These are phyloP conservation scores for Papilio aristodemus DNA, from an alignment of 1,140 invertebrate species.

Conservation along the genomic window DNA sequence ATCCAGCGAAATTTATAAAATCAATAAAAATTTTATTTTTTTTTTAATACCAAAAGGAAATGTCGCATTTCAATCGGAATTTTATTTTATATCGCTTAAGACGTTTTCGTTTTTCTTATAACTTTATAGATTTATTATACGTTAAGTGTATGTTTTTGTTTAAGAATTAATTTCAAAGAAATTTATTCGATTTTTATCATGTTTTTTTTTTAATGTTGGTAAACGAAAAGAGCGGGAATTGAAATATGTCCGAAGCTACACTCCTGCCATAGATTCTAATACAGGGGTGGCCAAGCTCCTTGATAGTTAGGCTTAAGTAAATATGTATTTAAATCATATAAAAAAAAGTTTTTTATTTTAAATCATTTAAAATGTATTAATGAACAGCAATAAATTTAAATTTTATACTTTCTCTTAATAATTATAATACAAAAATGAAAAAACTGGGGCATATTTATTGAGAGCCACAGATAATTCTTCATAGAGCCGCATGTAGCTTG, in stretches of 20 bases:
- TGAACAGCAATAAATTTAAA: too few relatives aligned
- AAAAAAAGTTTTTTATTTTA: too few relatives aligned
- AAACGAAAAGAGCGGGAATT: neutral
- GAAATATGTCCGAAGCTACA: neutral
- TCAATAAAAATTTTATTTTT: constrained; percentile 6
- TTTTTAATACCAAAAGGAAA: constrained; percentile 9
- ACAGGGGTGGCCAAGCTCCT: too few relatives aligned
- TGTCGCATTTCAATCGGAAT: neutral
- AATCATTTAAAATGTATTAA: too few relatives aligned
- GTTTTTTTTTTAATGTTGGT: constrained; percentile 5
- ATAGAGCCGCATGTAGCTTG: too few relatives aligned
- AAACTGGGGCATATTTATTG: too few relatives aligned
- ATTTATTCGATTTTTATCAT: neutral
- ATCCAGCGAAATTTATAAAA: too few relatives aligned
- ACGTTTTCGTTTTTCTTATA: constrained; percentile 8
- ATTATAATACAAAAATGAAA: too few relatives aligned
- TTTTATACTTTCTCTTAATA: too few relatives aligned
- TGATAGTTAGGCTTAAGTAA: too few relatives aligned
- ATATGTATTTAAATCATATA: too few relatives aligned
- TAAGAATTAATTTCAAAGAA: constrained; percentile 9
- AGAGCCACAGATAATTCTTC: too few relatives aligned
- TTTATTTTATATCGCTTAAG: neutral
- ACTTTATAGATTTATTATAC: neutral
- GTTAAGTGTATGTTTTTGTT: constrained; percentile 2
- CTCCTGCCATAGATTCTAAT: constrained; percentile 13